Percentiles rank a stretch among this genome's conserved stretches.
Conservation (phyloP, 2,888 invertebrate species). For the Anagyrus pseudococci region DNA sequence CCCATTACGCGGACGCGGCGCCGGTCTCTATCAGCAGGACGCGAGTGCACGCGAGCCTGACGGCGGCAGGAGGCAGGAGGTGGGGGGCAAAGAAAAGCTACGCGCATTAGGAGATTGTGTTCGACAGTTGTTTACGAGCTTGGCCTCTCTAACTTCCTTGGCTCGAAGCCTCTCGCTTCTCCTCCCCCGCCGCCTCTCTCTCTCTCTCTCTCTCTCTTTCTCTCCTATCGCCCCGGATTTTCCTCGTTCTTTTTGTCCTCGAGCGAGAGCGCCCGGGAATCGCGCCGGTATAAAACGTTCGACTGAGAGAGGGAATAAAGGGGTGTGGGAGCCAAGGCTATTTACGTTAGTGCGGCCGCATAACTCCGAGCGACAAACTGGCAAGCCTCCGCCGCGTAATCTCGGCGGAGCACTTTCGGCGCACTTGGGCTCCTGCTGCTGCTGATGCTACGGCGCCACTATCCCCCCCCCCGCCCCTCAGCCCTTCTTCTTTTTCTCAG, state of each 20-base stretch:
- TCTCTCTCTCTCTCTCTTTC: slow-evolving; percentile 26
- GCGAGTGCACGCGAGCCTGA: too few species aligned
- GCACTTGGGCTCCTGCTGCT: too few species aligned
- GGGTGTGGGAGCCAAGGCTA: slow-evolving; percentile 44
- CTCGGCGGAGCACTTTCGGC: slow-evolving; percentile 47
- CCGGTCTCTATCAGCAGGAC: slow-evolving; percentile 40
- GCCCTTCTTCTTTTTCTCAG: slow-evolving; percentile 17
- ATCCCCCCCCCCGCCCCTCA: slow-evolving; percentile 22
- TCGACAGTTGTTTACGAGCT: slow-evolving; percentile 60
- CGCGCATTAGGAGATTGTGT: slow-evolving; percentile 61
- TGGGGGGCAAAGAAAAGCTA: slow-evolving; percentile 51
- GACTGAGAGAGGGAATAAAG: not conserved
- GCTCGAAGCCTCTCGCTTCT: slow-evolving; percentile 16
- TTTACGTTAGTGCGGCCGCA: slow-evolving; percentile 52
- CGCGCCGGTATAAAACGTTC: slow-evolving; percentile 15
- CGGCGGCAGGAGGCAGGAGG: too few species aligned
- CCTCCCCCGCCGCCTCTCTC: slow-evolving; percentile 21
- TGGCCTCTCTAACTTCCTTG: slow-evolving; percentile 41
- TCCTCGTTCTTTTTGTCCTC: not conserved
- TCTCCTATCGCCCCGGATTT: slow-evolving; percentile 13
- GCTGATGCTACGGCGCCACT: too few species aligned
- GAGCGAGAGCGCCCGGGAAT: not conserved
- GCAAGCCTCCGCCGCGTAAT: slow-evolving; percentile 45
- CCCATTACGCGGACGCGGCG: slow-evolving; percentile 50
- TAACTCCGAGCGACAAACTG: slow-evolving; percentile 54